phyloP scores from a whole-genome alignment of 2,888 invertebrate genomes.

The Conops quadrifasciatus region DNA sequence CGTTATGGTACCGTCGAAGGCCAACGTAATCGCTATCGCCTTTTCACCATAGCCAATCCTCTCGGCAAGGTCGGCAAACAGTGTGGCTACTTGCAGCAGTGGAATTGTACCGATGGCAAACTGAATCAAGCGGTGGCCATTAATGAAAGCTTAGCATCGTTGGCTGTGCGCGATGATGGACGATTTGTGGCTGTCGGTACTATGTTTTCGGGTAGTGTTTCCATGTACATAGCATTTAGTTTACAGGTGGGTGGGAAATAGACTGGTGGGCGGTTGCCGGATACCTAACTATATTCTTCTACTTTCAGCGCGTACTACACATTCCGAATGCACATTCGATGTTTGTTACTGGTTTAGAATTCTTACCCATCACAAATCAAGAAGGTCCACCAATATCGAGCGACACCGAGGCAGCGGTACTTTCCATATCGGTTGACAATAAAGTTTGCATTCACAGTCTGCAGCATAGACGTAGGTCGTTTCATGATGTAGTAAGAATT shows the following conservation, averaged over 20 bases:
- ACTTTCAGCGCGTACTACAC: constrained; percentile 78
- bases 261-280: not conserved
- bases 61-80: constrained; percentile 76
- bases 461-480: constrained; percentile 76
- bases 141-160: constrained; percentile 81
- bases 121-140: constrained; percentile 71
- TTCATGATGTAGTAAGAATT: not conserved
- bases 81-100: constrained; percentile 79
- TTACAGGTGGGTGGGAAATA: constrained; percentile 72
- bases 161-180: constrained; percentile 91
- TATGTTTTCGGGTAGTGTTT: constrained; percentile 91
- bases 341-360: constrained; percentile 96
- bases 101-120: constrained; percentile 74
- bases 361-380: constrained; percentile 77
- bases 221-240: constrained; percentile 90
- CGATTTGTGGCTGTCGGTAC: constrained; percentile 91
- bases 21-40: constrained; percentile 71
- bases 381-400: constrained; percentile 78
- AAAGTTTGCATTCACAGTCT: constrained; percentile 88
- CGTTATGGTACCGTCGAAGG: constrained; percentile 80
- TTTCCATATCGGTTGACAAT: constrained; percentile 96
- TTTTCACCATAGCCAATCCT: constrained; percentile 86
- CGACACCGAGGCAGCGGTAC: constrained; percentile 84
- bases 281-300: not conserved
- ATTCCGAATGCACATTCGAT: constrained; percentile 89